Base-by-base conservation (phyloP, 2,797 vertebrate genomes). In the Merluccius polli region DNA sequence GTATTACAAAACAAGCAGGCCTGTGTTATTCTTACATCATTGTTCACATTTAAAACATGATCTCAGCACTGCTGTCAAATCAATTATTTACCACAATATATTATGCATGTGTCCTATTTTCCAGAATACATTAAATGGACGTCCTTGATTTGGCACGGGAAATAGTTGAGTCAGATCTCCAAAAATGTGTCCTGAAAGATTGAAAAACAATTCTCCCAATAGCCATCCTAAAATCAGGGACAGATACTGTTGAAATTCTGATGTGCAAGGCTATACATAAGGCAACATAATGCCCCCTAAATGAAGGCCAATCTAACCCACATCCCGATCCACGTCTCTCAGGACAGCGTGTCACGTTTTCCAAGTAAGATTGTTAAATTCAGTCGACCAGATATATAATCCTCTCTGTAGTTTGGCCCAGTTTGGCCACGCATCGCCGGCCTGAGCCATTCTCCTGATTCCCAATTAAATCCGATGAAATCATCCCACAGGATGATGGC, bases 381-480 rank as follows among this genome's bases (percentile, higher is more conserved):
- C 59, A 65, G 24, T 12, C 59, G 21, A 10, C 31, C 33, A 36
- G n/a, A 36, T 11, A 63, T 65, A 85, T 38, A 73, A 73, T 27
- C 83, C 16, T 78, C 72, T 10, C 27, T 82, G 77, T 74, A 75
- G 15, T 86, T 79, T 89, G 86, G 32, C 87, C 84, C 81, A 86
- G 70, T 88, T 91, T 87, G 86, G 83, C 83, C 80, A 83, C 74
- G 84, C 73, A 6, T 13, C 77, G 81, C 79, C 44, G 77, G 73
- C 30, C 63, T 87, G 81, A 89, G 73, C 85, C 13, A 2, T 81
- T 84, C 81, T 81, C 74, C 82, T 80, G 38, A 87, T 90, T 90
- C 81, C 81, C 82, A 86, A 79, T 89, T 83, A 88, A 84, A 88
- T 84, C 16, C 18, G 82, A 75, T 86, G 75, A 85, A 88, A 82